Base-by-base conservation (phyloP, 1,140 invertebrate genomes). In the Adelges cooleyi region DNA sequence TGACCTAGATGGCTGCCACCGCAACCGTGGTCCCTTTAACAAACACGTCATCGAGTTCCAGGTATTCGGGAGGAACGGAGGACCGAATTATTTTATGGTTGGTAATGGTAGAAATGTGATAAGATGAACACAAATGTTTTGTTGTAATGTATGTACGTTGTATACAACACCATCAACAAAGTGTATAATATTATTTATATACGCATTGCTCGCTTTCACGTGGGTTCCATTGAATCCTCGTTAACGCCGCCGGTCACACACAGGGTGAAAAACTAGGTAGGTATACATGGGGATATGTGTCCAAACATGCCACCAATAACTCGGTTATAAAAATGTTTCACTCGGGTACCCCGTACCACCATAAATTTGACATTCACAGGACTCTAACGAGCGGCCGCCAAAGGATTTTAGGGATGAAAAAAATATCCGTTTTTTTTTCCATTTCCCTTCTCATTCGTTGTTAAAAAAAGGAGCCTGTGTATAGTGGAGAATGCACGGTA, bases 1-100 rank as follows among this genome's bases (percentile, higher is more conserved):
- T 15, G 29, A 54, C 52, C 18, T 15, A 54, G 52, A 54, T 23
- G 52, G 38, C 52, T 33, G 52, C 52, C 52, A 54, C 52, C 52
- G 52, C 22, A 22, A 33, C 15, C 27, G 9, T 52, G 22, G 4
- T 29, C 36, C n/a, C 29, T 33, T 33, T 33, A 33, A 33, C 29
- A 11, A n/a, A n/a, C n/a, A 33, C 29, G 11, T 33, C 29, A 33
- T 11, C 29, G 29, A n/a, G 29, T 33, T 33, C 29, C 29, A 33
- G 29, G 29, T 33, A 33, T 33, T 33, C 29, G 29, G 29, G 29
- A 33, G n/a, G n/a, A n/a, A n/a, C 10, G 25, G n/a, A 52, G 33
- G 52, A 20, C 13, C 38, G 36, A 54, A 54, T 54, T 33, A 54
- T 54, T 54, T 54, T 54, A 54, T 20, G 52, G 33, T 36, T 23